These are phyloP conservation scores for Pteropus rufus DNA, from an alignment of 2,797 vertebrate species.

Conservation along the genomic window DNA sequence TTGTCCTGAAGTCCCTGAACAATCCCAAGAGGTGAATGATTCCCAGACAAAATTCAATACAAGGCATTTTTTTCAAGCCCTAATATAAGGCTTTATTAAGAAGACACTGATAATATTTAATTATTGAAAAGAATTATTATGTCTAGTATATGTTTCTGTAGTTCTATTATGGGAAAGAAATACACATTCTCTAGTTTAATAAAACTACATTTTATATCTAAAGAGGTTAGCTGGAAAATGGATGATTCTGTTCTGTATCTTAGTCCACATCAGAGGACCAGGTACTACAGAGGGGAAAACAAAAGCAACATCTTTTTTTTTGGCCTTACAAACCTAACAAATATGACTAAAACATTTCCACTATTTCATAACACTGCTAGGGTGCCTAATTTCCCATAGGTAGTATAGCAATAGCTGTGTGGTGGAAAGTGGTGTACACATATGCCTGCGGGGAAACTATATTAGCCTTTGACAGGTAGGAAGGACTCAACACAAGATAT, in stretches of 20 bases:
- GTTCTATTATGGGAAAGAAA: neutral
- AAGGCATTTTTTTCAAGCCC: neutral
- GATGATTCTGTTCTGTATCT: neutral
- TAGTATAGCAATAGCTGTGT: neutral
- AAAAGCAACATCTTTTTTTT: neutral
- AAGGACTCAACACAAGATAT: neutral
- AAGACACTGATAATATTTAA: neutral
- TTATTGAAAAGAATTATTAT: neutral
- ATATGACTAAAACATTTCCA: neutral
- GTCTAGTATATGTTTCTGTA: neutral
- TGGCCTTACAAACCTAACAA: neutral
- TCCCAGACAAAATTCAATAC: neutral
- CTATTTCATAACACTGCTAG: neutral
- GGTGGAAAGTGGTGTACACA: neutral
- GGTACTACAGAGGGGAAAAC: neutral
- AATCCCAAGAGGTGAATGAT: neutral
- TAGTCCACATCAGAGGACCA: neutral
- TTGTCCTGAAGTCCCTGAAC: neutral
- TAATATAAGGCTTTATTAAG: neutral
- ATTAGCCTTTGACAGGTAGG: neutral
- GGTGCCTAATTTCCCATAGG: neutral
- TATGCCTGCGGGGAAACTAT: neutral
- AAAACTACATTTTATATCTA: neutral
- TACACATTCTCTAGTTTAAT: neutral
- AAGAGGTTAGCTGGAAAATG: neutral